A percentile compares a stretch with the other conserved stretches of the same genome.
Evolutionary conservation across 2,113 vertebrate species (phyloP).

Genomic region (Strix aluco): DNA sequence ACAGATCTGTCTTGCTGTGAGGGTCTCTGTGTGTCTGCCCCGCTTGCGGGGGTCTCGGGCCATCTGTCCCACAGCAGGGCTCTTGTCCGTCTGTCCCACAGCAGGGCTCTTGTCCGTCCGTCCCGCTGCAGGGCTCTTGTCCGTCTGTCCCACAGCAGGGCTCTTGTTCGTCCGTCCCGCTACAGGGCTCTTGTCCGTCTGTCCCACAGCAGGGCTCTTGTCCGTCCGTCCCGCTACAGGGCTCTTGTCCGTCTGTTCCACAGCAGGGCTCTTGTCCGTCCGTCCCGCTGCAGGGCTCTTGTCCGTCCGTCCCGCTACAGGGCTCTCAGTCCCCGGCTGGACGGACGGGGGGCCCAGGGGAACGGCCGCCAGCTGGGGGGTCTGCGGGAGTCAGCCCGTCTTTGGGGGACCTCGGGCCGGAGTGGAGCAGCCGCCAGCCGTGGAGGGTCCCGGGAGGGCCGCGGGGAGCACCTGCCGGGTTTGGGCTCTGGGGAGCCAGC

Average conservation of each 20-base stretch:
- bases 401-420: accelerated
- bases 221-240: too few relatives aligned
- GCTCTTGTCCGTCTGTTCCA: too few relatives aligned
- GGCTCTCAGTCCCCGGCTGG: neutral
- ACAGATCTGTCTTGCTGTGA: neutral
- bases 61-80: too few relatives aligned
- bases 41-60: neutral
- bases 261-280: too few relatives aligned
- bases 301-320: too few relatives aligned
- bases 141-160: neutral
- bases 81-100: too few relatives aligned
- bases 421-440: neutral
- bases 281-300: neutral
- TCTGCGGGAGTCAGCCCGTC: accelerated
- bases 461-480: too few relatives aligned
- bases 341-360: neutral
- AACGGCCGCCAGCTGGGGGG: neutral
- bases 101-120: neutral
- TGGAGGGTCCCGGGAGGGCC: accelerated
- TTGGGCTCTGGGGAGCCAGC: neutral
- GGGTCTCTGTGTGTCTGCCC: neutral
- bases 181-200: neutral
- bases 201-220: neutral
- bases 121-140: neutral
- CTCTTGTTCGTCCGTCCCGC: too few relatives aligned